Base-by-base conservation (phyloP, 2,113 vertebrate species). In the Numida meleagris region DNA sequence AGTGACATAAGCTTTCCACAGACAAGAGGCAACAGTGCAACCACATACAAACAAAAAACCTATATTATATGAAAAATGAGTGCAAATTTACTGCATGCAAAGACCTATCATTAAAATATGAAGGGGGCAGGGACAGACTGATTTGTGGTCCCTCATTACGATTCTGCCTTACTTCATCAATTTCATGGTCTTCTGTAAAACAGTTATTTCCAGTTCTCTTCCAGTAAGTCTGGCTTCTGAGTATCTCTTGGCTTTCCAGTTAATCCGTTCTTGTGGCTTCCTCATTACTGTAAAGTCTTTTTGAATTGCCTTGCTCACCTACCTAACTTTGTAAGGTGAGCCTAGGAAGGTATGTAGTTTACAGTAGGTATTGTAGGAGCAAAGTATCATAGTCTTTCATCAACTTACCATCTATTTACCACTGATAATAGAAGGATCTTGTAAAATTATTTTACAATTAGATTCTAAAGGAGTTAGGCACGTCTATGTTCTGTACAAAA, bases 341-440 rank as follows among this genome's bases (percentile, higher is more conserved):
- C 27, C 18, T 63, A 45, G 31, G 27, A 72, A 50, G 29, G 6
- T 2, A 6, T 2, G 0, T 31, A 67, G 2, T 34, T 2, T 51
- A 14, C 6, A 34, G 19, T 70, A n/a, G n/a, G n/a, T n/a, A n/a
- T n/a, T n/a, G 18, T 25, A 62, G 50, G 23, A 79, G 23, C 19
- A 4, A 53, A 67, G 14, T 70, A 66, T 79, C 14, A 2, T 74
- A 59, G 43, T 27, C 2, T 3, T 78, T 65, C 74, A 27, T 77
- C 88, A n/a, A 24, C 19, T 31, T 16, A 55, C 15, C 15, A 55
- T 55, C 29, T 55, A 31, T 15, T 18, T 74, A 55, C 24, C 57
- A 46, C 8, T 48, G 61, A 36, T 71, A 10, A 45, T 8, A 58
- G 38, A 61, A 29, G 8, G 36, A 31, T 7, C 36, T 74, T 88